Base-by-base conservation (phyloP, 2,797 vertebrate genomes). In the Aldrovandia affinis region DNA sequence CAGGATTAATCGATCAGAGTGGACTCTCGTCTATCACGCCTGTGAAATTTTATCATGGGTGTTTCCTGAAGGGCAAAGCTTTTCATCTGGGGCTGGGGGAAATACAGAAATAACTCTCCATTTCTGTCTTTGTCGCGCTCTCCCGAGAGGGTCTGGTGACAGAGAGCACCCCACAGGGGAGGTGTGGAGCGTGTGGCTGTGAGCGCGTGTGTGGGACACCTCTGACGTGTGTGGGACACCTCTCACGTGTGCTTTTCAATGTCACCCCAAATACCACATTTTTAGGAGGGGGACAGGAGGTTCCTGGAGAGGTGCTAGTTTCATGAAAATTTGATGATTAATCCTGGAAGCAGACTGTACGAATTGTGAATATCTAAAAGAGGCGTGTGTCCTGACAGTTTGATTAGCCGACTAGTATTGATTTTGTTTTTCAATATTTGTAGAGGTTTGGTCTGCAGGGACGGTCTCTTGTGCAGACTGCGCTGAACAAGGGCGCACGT, bases 21-120 rank as follows among this genome's bases (percentile, higher is more conserved):
- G 14, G 28, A 7, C n/a, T n/a, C n/a, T n/a, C n/a, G n/a, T n/a
- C n/a, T n/a, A n/a, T 30, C 30, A 42, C 2, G 42, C 73, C 42
- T 12, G 15, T 47, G 42, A 42, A 42, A 47, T 77, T 77, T 77
- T 22, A 57, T 20, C 55, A 15, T 14, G 12, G 2, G 9, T 20
- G 55, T 25, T 47, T 44, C 73, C 39, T 39, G 47, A 77, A n/a
- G 73, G 39, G 42, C 73, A 47, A 47, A 77, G 73, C 73, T 77
- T 77, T 77, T 77, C 15, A 0, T 9, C 15, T 18, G 68, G 68
- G 33, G 42, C 10, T 20, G 73, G 73, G 22, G 42, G 42, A 73
- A 77, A 44, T 20, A 44, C 73, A 25, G 10, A 77, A 47, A 77
- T n/a, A 25, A 50, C 47, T 50, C 12, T 50, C 47, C 12, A 6